Conservation (phyloP, 2,797 vertebrate genomes). For the Gouania willdenowi region DNA sequence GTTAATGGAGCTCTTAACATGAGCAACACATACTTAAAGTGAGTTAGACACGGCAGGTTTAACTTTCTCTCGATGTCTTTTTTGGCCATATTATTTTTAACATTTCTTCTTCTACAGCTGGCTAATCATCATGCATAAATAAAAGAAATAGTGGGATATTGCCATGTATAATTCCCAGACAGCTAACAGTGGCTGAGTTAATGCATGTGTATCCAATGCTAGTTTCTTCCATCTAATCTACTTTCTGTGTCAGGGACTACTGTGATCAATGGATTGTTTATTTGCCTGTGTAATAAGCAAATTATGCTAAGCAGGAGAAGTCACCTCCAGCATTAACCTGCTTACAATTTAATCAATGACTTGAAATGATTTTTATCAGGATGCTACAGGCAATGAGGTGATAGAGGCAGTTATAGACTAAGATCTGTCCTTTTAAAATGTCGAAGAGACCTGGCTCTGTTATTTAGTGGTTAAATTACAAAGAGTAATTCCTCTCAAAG, state of each 20-base stretch:
- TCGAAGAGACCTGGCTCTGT: slow-evolving; percentile 19
- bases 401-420: slow-evolving; percentile 36
- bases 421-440: slow-evolving; percentile 41
- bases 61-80: too few relatives aligned
- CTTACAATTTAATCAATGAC: slow-evolving; percentile 74
- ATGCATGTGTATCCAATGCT: slow-evolving; percentile 32
- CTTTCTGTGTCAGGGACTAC: slow-evolving; percentile 32
- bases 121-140: too few relatives aligned
- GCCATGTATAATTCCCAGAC: slow-evolving; percentile 6
- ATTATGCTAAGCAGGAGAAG: slow-evolving; percentile 63
- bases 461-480: slow-evolving; percentile 24
- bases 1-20: too few relatives aligned
- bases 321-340: slow-evolving; percentile 71
- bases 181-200: slow-evolving; percentile 9
- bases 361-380: slow-evolving; percentile 70
- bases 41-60: too few relatives aligned
- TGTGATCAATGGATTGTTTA: slow-evolving; percentile 73
- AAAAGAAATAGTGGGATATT: not conserved
- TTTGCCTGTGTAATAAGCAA: slow-evolving; percentile 70
- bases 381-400: slow-evolving; percentile 55
- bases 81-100: too few relatives aligned
- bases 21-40: too few relatives aligned
- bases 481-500: slow-evolving; percentile 22
- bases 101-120: too few relatives aligned
- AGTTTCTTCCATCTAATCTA: slow-evolving; percentile 43